These are phyloP conservation scores for Orchestia grillus DNA, from an alignment of 1,140 invertebrate genomes.

Conservation along the genomic window DNA sequence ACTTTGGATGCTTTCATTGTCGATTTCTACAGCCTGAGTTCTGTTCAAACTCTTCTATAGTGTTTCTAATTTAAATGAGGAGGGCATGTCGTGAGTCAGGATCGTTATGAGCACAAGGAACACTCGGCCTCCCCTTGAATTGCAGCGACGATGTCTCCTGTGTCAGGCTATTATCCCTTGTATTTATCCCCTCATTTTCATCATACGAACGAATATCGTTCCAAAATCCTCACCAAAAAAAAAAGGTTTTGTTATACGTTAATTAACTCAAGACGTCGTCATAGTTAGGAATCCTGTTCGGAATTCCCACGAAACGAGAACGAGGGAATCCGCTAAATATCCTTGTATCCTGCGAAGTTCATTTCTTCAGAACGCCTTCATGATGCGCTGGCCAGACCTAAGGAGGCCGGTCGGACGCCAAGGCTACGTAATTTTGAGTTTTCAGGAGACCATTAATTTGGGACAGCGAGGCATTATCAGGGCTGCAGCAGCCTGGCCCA, in stretches of 20 bases:
- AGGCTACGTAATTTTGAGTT: not conserved
- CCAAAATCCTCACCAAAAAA: not conserved
- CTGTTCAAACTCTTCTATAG: too few species aligned
- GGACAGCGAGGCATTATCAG: not conserved
- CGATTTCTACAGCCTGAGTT: too few species aligned
- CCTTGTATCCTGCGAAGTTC: not conserved
- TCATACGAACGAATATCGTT: not conserved
- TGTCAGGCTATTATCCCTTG: not conserved
- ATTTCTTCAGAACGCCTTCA: not conserved
- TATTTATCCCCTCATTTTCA: not conserved
- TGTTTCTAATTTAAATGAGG: too few species aligned
- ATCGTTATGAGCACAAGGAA: too few species aligned
- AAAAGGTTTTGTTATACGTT: not conserved
- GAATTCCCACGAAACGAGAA: not conserved
- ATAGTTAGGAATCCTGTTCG: not conserved
- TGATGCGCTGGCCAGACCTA: not conserved
- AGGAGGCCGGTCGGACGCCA: not conserved
- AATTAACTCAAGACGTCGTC: not conserved
- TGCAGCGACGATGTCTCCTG: not conserved
- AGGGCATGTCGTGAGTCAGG: too few species aligned
- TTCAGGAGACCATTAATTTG: not conserved
- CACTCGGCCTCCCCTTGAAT: not conserved
- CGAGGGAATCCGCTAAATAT: not conserved
- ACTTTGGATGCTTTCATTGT: too few species aligned
- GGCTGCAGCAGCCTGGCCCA: not conserved